A percentile compares a stretch with the other conserved stretches of the same genome.
These are phyloP conservation scores for Brachynemurus nebulosus DNA, from an alignment of 2,888 invertebrate genomes.

Conservation along the genomic window DNA sequence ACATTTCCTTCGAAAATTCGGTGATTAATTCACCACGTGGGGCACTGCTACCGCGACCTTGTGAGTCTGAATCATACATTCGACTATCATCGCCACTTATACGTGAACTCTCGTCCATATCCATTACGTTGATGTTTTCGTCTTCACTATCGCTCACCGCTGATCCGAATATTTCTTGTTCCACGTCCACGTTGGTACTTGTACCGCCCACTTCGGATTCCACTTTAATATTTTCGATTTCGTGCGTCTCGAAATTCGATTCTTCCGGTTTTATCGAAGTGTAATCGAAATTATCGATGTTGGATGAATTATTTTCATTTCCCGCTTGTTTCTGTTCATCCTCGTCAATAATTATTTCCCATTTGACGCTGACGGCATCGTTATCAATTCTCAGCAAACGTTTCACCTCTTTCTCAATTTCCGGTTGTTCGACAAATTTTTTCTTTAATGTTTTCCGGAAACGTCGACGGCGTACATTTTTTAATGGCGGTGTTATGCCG, in stretches of 20 bases:
- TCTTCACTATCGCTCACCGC: conserved; percentile 84
- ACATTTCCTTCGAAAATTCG: conserved; percentile 49
- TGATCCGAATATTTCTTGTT: conserved; percentile 85
- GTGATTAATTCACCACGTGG: conserved; percentile 33
- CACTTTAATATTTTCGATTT: conserved; percentile 16
- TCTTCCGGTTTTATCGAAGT: neutral
- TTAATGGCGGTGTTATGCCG: conserved; percentile 90
- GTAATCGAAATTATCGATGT: neutral
- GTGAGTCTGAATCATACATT: conserved; percentile 53
- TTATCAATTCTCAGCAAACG: conserved; percentile 80
- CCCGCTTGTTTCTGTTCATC: conserved; percentile 5
- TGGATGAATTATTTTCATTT: neutral
- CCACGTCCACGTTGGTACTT: conserved; percentile 28
- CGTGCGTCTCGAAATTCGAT: conserved; percentile 14
- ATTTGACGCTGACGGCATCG: conserved; percentile 75
- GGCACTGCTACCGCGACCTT: conserved; percentile 24
- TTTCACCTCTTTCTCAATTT: conserved; percentile 97
- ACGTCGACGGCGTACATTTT: conserved; percentile 83
- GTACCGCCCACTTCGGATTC: conserved; percentile 9
- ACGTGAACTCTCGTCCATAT: conserved; percentile 65
- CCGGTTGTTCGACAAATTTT: conserved; percentile 93
- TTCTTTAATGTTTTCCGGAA: conserved; percentile 93
- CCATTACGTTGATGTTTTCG: conserved; percentile 53
- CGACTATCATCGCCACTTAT: conserved; percentile 61
- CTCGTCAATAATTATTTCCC: conserved; percentile 66